Base-by-base conservation (phyloP, 92 coral and sea anemone species). In the Paragorgia papillata region DNA sequence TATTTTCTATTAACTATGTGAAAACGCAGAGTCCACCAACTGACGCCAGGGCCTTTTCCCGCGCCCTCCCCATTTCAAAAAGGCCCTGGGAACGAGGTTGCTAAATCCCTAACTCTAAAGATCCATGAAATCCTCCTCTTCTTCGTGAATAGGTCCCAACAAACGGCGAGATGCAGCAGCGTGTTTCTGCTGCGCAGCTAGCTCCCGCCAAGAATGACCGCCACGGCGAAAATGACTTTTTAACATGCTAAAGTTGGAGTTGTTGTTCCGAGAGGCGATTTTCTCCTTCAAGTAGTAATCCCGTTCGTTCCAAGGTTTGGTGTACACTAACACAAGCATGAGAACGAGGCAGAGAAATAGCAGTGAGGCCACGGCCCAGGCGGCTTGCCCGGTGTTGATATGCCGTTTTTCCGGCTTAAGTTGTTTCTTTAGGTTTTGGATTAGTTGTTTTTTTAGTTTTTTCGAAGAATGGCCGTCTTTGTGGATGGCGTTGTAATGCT, bases 291-390 rank as follows among this genome's bases (percentile, higher is more conserved):
- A 84, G 89, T 90, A 94, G 41, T 90, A 85, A 41, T 94, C 95
- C 49, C 97, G 85, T 57, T 91, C 88, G 70, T 85, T 82, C 94
- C 98, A 94, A 0, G 92, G 97, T 74, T 82, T 88, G 2, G 97
- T 89, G 50, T 94, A 91, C 8, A 89, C 2, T 86, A 94, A 75
- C 6, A 94, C 95, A 39, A 80, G 76, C 22, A 84, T 77, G 9
- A 94, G 88, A 19, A 94, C 74, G 0, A 82, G 62, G 44, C 96
- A 89, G 0, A 94, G 85, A 75, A 94, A 94, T 0, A 94, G 65
- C 17, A 94, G 87, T 40, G 97, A 88, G 9, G 95, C 98, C 0
- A 94, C 85, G 9, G 98, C 98, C 98, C 98, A 94, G 0, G 97
- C 98, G 15, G 98, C 98, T 81, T 94, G 88, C 6, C 77, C 89